A percentile compares a stretch with the other conserved stretches of the same genome.
These are phyloP conservation scores for Chloroclysta siterata DNA, from an alignment of 2,888 invertebrate species.

Conservation along the genomic window DNA sequence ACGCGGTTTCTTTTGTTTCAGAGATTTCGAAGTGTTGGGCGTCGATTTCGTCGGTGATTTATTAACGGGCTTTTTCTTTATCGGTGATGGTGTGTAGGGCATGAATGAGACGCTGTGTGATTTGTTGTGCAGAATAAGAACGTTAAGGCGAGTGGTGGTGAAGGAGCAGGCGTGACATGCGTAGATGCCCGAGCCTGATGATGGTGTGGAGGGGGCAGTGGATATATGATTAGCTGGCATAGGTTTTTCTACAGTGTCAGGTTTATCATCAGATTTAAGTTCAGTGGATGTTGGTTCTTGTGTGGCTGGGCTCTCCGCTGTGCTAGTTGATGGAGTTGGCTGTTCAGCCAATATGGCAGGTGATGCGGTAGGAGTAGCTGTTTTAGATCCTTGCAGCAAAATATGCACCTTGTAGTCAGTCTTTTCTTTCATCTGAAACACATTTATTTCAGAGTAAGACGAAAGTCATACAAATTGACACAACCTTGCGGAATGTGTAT, in stretches of 20 bases:
- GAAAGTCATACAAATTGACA: neutral
- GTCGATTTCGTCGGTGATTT: slow-evolving; percentile 58
- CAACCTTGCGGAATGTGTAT: neutral
- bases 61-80: slow-evolving; percentile 61
- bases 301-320: slow-evolving; percentile 49
- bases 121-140: slow-evolving; percentile 90
- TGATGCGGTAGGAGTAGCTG: slow-evolving; percentile 52
- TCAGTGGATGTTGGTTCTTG: slow-evolving; percentile 45
- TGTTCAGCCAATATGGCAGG: slow-evolving; percentile 44
- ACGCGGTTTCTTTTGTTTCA: slow-evolving; percentile 63
- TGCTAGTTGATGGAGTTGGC: slow-evolving; percentile 61
- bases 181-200: slow-evolving; percentile 72
- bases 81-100: slow-evolving; percentile 75
- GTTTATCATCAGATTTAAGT: slow-evolving; percentile 38
- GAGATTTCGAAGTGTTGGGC: slow-evolving; percentile 56
- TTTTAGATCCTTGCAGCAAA: slow-evolving; percentile 83
- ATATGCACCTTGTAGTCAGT: slow-evolving; percentile 87
- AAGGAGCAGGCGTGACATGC: slow-evolving; percentile 88
- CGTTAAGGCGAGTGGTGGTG: slow-evolving; percentile 88
- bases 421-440: slow-evolving; percentile 71
- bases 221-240: slow-evolving; percentile 22
- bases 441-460: slow-evolving; percentile 28
- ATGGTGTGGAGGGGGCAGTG: slow-evolving; percentile 41
- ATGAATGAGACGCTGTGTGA: slow-evolving; percentile 85
- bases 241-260: slow-evolving; percentile 31